phyloP scores from a whole-genome alignment of 2,888 invertebrate genomes.

The Tanypteryx hageni region DNA sequence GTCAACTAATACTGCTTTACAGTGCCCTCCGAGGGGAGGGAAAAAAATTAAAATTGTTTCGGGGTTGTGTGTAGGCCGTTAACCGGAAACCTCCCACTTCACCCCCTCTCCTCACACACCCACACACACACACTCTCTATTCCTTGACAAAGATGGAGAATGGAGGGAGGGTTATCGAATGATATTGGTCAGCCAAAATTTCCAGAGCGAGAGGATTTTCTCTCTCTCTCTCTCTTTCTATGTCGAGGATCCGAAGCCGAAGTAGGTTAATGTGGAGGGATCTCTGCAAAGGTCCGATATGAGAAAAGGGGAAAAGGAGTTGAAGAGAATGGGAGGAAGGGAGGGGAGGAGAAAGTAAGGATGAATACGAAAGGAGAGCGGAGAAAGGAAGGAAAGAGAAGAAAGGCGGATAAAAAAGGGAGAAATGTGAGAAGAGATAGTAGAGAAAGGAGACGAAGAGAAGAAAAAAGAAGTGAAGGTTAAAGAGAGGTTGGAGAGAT shows the following conservation, averaged over 20 bases:
- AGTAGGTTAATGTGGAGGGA: constrained; percentile 40
- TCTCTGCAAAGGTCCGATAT: neutral
- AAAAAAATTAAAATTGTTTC: neutral
- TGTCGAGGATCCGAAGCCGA: neutral
- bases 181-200: constrained; percentile 40
- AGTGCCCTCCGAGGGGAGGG: neutral
- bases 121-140: neutral
- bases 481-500: neutral
- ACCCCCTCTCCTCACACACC: neutral
- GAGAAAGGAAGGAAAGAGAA: neutral
- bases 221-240: neutral
- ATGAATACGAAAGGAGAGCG: neutral
- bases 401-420: neutral
- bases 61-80: neutral
- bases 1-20: constrained; percentile 11
- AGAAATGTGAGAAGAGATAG: neutral
- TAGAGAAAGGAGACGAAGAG: neutral
- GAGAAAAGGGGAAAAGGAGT: neutral
- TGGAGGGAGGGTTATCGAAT: constrained; percentile 38
- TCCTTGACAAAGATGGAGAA: constrained; percentile 27
- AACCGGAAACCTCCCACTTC: neutral
- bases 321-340: neutral
- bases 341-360: neutral
- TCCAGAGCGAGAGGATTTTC: neutral
- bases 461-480: neutral